Evolutionary conservation across 1,140 invertebrate species (phyloP), one percentile per base, ranked within the genome.

Genomic region (Episyrphus balteatus): DNA sequence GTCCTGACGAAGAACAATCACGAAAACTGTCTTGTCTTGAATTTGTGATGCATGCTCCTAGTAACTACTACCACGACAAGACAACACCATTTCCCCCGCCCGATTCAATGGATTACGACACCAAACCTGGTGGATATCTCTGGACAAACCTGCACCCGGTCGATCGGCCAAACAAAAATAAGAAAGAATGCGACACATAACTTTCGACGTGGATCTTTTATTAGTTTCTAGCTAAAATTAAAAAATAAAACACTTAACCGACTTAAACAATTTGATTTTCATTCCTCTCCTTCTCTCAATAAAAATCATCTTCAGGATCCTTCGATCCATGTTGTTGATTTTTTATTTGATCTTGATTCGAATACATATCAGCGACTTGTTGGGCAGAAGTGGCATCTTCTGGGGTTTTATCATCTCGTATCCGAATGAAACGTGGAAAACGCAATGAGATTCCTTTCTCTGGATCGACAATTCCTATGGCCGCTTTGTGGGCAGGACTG

Each of bases 361-460:
- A 82, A 69, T 97, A 98, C 82, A 84, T 75, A 18, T 78, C 66
- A 1, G 77, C 82, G 43, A 95, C 83, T 74, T 98, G 93, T 55
- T 82, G 74, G 19, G 92, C 79, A n/a, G 82, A 80, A 1, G 95
- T 98, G 0, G 95, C 92, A 54, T 97, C 81, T 70, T 98, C 94
- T 13, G 86, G 78, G 19, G 76, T 75, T 74, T 99, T 99, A 67
- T 99, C 97, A 13, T 95, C 91, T 31, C 95, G 75, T 18, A 92
- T 81, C n/a, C 88, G 73, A 32, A 97, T 71, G 63, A 96, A 99
- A 46, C 96, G 77, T 10, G 95, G 96, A 73, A 99, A 99, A 41
- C 96, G 75, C 13, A 99, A 71, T 1, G 92, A 98, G 55, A 99
- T 93, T 14, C 96, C 96, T 61, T 91, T 90, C 57, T 90, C 86